These are phyloP conservation scores for Neosalanx taihuensis DNA, from an alignment of 2,797 vertebrate genomes.

Conservation along the genomic window DNA sequence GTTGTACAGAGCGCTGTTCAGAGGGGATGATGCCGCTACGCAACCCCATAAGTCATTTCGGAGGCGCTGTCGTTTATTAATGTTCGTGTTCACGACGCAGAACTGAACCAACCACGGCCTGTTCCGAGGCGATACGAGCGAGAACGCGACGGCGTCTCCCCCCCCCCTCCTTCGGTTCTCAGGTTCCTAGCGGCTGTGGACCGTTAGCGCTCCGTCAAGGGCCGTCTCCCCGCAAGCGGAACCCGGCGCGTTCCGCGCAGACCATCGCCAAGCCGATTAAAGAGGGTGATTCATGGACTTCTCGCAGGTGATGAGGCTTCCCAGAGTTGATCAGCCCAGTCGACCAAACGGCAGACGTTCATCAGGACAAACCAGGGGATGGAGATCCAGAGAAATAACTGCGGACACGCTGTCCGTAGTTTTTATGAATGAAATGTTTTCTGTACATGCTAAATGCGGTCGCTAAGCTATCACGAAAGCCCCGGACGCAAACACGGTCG, in stretches of 20 bases:
- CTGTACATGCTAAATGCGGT: background rate
- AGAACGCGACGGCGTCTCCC: slow-evolving; percentile 32
- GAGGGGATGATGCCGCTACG: slow-evolving; percentile 54
- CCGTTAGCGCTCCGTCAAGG: slow-evolving; percentile 45
- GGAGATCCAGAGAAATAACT: background rate
- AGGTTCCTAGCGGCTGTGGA: slow-evolving; percentile 35
- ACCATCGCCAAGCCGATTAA: slow-evolving; percentile 21
- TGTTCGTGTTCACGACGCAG: slow-evolving; percentile 42
- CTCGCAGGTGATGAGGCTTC: slow-evolving; percentile 34
- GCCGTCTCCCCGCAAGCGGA: slow-evolving; percentile 26
- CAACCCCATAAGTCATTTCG: slow-evolving; percentile 57
- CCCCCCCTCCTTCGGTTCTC: slow-evolving; percentile 21
- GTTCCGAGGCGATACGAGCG: slow-evolving; percentile 34
- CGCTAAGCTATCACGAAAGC: background rate
- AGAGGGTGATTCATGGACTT: slow-evolving; percentile 32
- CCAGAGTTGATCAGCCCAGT: slow-evolving; percentile 22
- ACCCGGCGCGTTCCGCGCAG: background rate
- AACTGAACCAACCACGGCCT: slow-evolving; percentile 45
- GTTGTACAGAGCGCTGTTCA: slow-evolving; percentile 43
- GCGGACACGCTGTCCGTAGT: background rate
- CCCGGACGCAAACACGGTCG: slow-evolving; percentile 10
- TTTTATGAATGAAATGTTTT: background rate
- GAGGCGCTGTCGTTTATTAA: slow-evolving; percentile 56
- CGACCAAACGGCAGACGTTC: slow-evolving; percentile 21
- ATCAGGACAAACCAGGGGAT: slow-evolving; percentile 19